Evolutionary conservation across 1,140 invertebrate species (phyloP).

Genomic region (Anthonomus grandis): DNA sequence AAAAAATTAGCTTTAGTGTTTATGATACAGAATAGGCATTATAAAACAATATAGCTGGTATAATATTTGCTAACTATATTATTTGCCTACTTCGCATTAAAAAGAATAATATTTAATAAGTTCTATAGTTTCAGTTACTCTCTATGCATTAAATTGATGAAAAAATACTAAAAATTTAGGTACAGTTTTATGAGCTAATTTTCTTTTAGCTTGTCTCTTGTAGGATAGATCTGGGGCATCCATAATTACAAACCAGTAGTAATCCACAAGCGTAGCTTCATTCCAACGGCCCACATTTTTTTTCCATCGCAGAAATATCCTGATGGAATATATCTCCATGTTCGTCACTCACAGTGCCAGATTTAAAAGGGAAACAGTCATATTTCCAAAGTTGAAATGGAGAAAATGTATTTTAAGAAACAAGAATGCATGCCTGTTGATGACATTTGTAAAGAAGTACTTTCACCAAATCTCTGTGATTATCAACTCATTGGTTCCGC

Average conservation of each 20-base stretch:
- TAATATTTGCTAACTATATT: no score
- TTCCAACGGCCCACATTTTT: conserved; percentile 8
- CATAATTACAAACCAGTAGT: conserved; percentile 4
- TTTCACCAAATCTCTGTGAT: neutral
- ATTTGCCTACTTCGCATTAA: no score
- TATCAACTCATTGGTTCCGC: neutral
- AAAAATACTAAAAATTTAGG: no score
- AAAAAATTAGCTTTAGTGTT: no score
- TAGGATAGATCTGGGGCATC: no score
- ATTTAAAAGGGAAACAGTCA: conserved; percentile 38
- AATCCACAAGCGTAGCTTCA: conserved; percentile 9
- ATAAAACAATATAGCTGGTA: no score
- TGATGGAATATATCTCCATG: conserved; percentile 39
- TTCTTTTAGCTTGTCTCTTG: no score
- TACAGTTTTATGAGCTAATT: no score
- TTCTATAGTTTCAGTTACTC: no score
- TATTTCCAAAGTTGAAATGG: conserved; percentile 28
- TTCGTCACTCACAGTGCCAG: conserved; percentile 35
- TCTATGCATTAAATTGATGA: no score
- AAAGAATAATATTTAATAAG: no score
- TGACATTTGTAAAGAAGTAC: neutral
- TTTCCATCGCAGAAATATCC: conserved; percentile 6
- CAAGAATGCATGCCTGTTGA: conserved; percentile 10
- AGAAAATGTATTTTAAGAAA: conserved; percentile 43
- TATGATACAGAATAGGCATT: no score